These are phyloP conservation scores for Apodemus speciosus DNA, from an alignment of 2,113 vertebrate species.

Conservation along the genomic window DNA sequence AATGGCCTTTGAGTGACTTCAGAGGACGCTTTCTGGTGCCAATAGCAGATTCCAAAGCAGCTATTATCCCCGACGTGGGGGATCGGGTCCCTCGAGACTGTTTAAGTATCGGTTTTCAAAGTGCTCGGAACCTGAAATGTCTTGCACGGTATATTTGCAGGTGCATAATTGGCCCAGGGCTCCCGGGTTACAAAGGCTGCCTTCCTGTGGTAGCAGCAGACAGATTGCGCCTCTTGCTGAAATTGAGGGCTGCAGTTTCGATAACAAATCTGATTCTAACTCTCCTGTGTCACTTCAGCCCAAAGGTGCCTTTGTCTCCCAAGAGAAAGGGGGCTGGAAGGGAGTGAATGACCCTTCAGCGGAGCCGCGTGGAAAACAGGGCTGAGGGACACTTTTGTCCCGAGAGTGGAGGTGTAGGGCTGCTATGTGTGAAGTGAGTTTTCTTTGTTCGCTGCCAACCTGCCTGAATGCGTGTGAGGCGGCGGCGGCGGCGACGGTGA, in stretches of 20 bases:
- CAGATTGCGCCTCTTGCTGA: constrained; percentile 73
- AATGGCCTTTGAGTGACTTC: constrained; percentile 80
- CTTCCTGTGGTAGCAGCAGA: constrained; percentile 70
- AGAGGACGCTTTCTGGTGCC: constrained; percentile 75
- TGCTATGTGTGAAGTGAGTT: constrained; percentile 48
- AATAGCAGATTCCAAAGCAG: constrained; percentile 79
- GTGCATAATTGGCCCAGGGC: constrained; percentile 73
- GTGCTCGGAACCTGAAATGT: constrained; percentile 75
- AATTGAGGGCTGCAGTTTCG: constrained; percentile 71
- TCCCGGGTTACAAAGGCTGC: constrained; percentile 71
- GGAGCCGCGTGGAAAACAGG: constrained; percentile 65
- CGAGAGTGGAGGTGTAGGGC: constrained; percentile 50
- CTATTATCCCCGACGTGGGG: constrained; percentile 75
- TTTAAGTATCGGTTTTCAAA: constrained; percentile 79
- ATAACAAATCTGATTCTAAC: constrained; percentile 78
- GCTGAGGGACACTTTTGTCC: constrained; percentile 74
- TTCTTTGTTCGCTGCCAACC: constrained; percentile 71
- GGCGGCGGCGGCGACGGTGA: constrained; percentile 5
- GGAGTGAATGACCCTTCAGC: constrained; percentile 71
- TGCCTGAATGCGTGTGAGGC: constrained; percentile 45
- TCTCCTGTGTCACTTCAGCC: constrained; percentile 73
- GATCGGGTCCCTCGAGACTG: constrained; percentile 75
- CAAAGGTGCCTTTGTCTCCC: constrained; percentile 79
- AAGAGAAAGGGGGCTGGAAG: constrained; percentile 72
- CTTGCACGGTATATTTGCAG: constrained; percentile 77